phyloP scores from a whole-genome alignment of 2,797 vertebrate species.

The Trachurus trachurus region DNA sequence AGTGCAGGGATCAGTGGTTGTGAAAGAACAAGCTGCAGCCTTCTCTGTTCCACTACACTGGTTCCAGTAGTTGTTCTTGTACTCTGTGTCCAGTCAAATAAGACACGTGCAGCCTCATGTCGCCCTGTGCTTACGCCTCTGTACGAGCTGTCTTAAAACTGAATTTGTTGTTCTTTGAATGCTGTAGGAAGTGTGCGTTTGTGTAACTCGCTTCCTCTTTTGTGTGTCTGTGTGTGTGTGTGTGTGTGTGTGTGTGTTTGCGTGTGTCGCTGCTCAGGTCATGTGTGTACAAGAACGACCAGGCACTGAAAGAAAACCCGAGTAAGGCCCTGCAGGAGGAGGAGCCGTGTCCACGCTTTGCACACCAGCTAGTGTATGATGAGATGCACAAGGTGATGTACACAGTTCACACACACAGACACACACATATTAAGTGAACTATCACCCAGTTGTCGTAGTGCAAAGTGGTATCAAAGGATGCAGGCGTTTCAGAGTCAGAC shows the following conservation, averaged over 20 bases:
- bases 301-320: conserved; percentile 95
- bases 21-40: conserved; percentile 55
- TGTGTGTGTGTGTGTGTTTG: conserved; percentile 2
- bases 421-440: too few species aligned
- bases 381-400: conserved; percentile 95
- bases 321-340: conserved; percentile 96
- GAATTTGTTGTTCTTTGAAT: conserved; percentile 11
- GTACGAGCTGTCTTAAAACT: background rate
- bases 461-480: background rate
- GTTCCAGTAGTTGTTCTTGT: too few species aligned
- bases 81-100: conserved; percentile 11
- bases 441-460: too few species aligned
- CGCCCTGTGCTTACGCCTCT: background rate
- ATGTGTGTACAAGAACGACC: conserved; percentile 96
- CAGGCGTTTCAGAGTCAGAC: too few species aligned
- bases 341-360: conserved; percentile 98
- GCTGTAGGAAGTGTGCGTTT: conserved; percentile 5
- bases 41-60: conserved; percentile 23
- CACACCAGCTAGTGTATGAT: conserved; percentile 98
- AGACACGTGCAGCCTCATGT: conserved; percentile 27
- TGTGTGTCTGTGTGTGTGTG: background rate
- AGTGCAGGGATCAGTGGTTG: conserved; percentile 29
- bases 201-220: background rate
- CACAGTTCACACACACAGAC: background rate
- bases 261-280: conserved; percentile 72